phyloP scores from a whole-genome alignment of 2,797 vertebrate genomes.

The Kryptopterus vitreolus region DNA sequence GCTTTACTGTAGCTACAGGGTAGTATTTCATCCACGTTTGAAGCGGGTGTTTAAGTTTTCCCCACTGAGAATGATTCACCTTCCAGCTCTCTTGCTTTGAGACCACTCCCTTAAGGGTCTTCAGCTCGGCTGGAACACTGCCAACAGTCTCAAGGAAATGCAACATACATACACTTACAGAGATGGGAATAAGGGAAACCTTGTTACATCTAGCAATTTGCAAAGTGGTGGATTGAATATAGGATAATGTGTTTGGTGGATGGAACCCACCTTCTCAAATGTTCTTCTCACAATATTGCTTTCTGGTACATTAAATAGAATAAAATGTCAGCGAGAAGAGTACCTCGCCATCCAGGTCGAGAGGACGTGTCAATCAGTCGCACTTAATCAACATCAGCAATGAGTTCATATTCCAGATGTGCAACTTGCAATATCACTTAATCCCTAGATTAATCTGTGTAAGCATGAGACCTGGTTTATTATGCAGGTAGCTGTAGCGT shows the following conservation, averaged over 20 bases:
- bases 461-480: slow-evolving; percentile 15
- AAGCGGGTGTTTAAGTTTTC: slow-evolving; percentile 51
- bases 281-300: not conserved
- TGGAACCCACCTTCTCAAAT: not conserved
- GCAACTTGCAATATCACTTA: slow-evolving; percentile 21
- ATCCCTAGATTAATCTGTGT: slow-evolving; percentile 13
- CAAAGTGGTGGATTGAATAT: slow-evolving; percentile 6
- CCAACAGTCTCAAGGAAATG: slow-evolving; percentile 18
- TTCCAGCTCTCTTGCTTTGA: slow-evolving; percentile 27
- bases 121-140: slow-evolving; percentile 24
- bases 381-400: slow-evolving; percentile 30
- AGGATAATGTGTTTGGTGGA: not conserved
- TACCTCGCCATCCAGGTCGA: not conserved
- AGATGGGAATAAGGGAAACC: slow-evolving; percentile 16
- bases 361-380: slow-evolving; percentile 2
- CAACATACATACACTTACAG: slow-evolving; percentile 1
- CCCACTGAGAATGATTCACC: slow-evolving; percentile 52
- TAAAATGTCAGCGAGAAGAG: not conserved
- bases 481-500: slow-evolving; percentile 32
- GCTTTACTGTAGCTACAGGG: slow-evolving; percentile 34
- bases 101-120: slow-evolving; percentile 41
- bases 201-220: not conserved
- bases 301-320: slow-evolving; percentile 3
- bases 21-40: slow-evolving; percentile 48
- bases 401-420: slow-evolving; percentile 9